A percentile compares a stretch with the other conserved stretches of the same genome.
Conservation (phyloP, 2,113 vertebrate species). For the Gymnogyps californianus region DNA sequence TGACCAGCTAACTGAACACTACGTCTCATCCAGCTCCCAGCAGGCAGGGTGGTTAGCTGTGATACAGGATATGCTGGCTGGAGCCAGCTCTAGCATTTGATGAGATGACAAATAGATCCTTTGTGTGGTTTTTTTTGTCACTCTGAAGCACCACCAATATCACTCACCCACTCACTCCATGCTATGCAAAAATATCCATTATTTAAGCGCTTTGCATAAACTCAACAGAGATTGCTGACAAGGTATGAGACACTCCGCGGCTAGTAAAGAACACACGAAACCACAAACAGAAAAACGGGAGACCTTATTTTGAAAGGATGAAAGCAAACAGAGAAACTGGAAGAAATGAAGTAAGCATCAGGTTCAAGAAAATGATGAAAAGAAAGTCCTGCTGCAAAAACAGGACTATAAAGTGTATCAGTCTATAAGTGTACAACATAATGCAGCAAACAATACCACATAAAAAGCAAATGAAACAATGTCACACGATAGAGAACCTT, state of each 20-base stretch:
- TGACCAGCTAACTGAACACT: background rate
- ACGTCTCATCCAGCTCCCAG: background rate
- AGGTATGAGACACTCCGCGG: background rate
- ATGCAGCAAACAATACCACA: conserved; percentile 31
- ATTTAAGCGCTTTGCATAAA: conserved; percentile 36
- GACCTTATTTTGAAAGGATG: conserved; percentile 38
- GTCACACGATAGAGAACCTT: conserved; percentile 36
- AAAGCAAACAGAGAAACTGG: conserved; percentile 47
- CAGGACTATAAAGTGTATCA: background rate
- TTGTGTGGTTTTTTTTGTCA: background rate
- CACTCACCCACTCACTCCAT: conserved; percentile 15
- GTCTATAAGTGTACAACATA: conserved; percentile 36
- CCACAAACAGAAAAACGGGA: background rate
- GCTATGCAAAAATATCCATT: conserved; percentile 51
- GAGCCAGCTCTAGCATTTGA: conserved; percentile 13
- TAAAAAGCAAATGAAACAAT: conserved; percentile 60
- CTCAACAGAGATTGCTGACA: conserved; percentile 46
- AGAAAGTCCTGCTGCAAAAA: background rate
- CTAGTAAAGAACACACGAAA: background rate
- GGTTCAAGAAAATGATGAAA: conserved; percentile 27
- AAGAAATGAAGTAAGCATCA: conserved; percentile 49
- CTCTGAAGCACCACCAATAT: background rate
- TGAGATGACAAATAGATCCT: background rate
- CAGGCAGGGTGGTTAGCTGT: background rate
- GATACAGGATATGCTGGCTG: background rate